Conservation (phyloP, 1,140 invertebrate genomes). For the Drosophila rhopaloa region DNA sequence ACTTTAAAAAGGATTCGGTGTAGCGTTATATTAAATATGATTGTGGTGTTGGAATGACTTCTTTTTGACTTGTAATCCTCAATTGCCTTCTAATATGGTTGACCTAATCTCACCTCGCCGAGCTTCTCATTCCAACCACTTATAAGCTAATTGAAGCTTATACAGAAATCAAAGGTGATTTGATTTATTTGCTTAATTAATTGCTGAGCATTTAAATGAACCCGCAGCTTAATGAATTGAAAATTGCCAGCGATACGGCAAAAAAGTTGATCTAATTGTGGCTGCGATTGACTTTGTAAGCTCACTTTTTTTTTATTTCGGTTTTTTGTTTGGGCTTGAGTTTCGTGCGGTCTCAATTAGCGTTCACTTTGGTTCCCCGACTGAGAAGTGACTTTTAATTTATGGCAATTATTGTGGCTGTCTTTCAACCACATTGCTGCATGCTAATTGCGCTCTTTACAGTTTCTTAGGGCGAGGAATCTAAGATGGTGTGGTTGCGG, state of each 20-base stretch:
- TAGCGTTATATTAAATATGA: too few species aligned
- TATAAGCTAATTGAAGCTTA: constrained; percentile 35
- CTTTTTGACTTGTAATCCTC: not conserved
- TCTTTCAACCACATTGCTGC: constrained; percentile 62
- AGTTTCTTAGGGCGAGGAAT: constrained; percentile 30
- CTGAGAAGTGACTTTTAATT: constrained; percentile 61
- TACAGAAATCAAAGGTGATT: constrained; percentile 38
- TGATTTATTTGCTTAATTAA: constrained; percentile 77
- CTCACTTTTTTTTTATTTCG: constrained; percentile 28
- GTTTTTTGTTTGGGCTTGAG: constrained; percentile 8
- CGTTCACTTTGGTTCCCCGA: constrained; percentile 27
- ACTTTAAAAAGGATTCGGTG: too few species aligned
- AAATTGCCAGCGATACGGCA: constrained; percentile 27
- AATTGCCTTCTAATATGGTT: not conserved
- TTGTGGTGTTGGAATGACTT: not conserved
- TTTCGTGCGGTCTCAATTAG: constrained; percentile 68
- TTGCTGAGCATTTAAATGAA: constrained; percentile 57
- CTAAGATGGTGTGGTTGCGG: not conserved
- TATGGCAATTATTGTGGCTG: constrained; percentile 69
- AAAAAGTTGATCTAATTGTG: constrained; percentile 66
- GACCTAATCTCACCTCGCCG: constrained; percentile 11
- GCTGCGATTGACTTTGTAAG: constrained; percentile 33
- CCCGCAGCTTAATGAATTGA: constrained; percentile 48
- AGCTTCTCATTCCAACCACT: constrained; percentile 19
- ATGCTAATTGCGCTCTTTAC: constrained; percentile 63